A percentile compares a stretch with the other conserved stretches of the same genome.
phyloP scores from a whole-genome alignment of 2,113 vertebrate genomes.

The Sinocyclocheilus anophthalmus region DNA sequence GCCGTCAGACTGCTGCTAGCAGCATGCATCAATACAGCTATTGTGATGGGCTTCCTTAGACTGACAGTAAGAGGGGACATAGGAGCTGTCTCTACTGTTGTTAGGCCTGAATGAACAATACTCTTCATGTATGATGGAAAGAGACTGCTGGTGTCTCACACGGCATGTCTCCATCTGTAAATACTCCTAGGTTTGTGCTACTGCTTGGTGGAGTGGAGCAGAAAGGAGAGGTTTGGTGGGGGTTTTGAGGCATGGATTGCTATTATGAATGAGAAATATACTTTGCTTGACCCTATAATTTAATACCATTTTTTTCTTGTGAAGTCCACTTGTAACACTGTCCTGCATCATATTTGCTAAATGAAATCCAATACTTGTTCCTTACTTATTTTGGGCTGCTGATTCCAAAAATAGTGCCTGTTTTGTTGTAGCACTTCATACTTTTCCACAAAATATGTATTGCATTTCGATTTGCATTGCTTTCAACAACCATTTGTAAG shows the following conservation, averaged over 20 bases:
- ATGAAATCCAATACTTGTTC: no score
- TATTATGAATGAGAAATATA: not conserved
- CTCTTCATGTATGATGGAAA: slow-evolving; percentile 49
- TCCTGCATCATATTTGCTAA: no score
- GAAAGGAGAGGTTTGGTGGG: not conserved
- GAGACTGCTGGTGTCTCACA: slow-evolving; percentile 34
- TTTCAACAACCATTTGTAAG: no score
- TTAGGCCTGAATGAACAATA: slow-evolving; percentile 53
- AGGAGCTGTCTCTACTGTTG: slow-evolving; percentile 47
- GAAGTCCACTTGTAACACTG: not conserved
- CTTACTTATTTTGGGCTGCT: no score
- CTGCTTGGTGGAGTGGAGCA: not conserved
- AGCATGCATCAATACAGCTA: slow-evolving; percentile 39
- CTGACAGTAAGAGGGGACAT: slow-evolving; percentile 45
- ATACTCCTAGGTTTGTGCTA: no score
- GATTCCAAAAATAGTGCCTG: no score
- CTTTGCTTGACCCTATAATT: not conserved
- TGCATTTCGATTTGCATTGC: no score
- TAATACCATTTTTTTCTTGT: not conserved
- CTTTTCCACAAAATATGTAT: no score
- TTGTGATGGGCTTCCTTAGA: slow-evolving; percentile 52
- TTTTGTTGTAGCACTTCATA: no score
- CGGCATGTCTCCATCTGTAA: slow-evolving; percentile 20
- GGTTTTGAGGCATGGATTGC: not conserved
- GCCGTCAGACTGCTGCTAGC: slow-evolving; percentile 15